These are phyloP conservation scores for Phasianus colchicus DNA, from an alignment of 2,113 vertebrate species.

Conservation along the genomic window DNA sequence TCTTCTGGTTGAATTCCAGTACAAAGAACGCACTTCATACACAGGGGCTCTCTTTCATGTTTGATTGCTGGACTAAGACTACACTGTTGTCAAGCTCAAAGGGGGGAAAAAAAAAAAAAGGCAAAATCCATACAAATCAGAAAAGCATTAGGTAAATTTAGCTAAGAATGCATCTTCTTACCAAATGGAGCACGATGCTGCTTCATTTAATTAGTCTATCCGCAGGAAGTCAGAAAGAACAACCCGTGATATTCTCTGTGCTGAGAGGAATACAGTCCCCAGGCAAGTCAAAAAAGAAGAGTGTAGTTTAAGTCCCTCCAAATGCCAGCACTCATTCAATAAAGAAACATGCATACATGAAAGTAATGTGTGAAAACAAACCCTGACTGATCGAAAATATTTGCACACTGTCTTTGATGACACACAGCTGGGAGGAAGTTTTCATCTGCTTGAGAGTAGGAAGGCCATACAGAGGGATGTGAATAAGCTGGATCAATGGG, in stretches of 20 bases:
- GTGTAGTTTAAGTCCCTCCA: not conserved
- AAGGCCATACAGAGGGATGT: too few relatives aligned
- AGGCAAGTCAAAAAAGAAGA: not conserved
- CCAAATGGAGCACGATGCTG: slow-evolving; percentile 63
- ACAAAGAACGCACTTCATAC: not conserved
- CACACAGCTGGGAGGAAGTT: too few relatives aligned
- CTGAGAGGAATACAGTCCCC: slow-evolving; percentile 71
- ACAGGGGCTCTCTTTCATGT: slow-evolving; percentile 51
- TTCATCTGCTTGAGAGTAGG: too few relatives aligned
- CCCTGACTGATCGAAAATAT: not conserved
- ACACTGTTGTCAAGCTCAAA: slow-evolving; percentile 49
- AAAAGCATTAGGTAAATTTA: slow-evolving; percentile 57
- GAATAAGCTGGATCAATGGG: too few relatives aligned
- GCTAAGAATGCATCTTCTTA: slow-evolving; percentile 82
- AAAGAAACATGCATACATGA: not conserved
- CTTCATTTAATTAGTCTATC: slow-evolving; percentile 81
- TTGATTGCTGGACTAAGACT: slow-evolving; percentile 53
- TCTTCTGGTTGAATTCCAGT: slow-evolving; percentile 7
- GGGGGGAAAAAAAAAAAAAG: not conserved
- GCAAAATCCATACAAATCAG: slow-evolving; percentile 40
- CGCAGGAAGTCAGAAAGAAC: slow-evolving; percentile 79
- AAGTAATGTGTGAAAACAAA: not conserved
- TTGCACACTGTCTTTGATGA: not conserved
- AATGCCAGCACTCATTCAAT: not conserved
- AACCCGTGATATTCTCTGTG: slow-evolving; percentile 76